phyloP scores from a whole-genome alignment of 1,140 invertebrate genomes.

The Sarcophaga peregrina region DNA sequence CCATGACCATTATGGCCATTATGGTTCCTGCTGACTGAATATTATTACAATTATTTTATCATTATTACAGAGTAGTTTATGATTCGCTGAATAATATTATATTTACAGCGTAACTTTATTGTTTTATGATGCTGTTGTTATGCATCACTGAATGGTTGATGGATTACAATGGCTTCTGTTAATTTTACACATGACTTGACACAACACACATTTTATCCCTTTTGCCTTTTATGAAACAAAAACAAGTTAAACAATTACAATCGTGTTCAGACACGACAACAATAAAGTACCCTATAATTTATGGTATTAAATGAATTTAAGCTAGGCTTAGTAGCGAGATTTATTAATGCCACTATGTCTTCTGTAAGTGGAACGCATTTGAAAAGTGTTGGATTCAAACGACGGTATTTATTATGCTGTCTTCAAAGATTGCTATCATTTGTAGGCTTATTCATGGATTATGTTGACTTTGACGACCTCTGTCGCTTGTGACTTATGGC shows the following conservation, averaged over 20 bases:
- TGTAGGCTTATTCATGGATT: too few relatives aligned
- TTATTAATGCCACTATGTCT: too few relatives aligned
- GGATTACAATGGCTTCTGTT: background rate
- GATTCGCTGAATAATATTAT: background rate
- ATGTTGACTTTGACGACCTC: too few relatives aligned
- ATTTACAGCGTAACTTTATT: background rate
- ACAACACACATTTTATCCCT: background rate
- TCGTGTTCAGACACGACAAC: too few relatives aligned
- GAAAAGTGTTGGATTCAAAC: too few relatives aligned
- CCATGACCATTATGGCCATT: background rate
- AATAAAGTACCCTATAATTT: too few relatives aligned
- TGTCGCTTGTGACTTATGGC: too few relatives aligned
- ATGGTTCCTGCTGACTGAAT: background rate
- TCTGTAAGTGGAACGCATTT: too few relatives aligned
- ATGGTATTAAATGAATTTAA: too few relatives aligned
- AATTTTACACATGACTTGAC: slow-evolving; percentile 1
- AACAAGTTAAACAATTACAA: background rate
- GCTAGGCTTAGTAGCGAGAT: too few relatives aligned
- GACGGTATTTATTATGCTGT: too few relatives aligned
- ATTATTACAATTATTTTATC: background rate
- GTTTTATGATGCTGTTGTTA: background rate
- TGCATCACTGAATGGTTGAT: background rate
- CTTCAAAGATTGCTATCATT: too few relatives aligned
- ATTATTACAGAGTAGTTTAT: background rate
- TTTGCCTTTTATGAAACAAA: background rate